Percentiles rank a stretch among this genome's conserved stretches.
Evolutionary conservation across 37 sponge, comb jelly and placozoan genomes (phyloP).

Genomic region (Petrosia ficiformis): DNA sequence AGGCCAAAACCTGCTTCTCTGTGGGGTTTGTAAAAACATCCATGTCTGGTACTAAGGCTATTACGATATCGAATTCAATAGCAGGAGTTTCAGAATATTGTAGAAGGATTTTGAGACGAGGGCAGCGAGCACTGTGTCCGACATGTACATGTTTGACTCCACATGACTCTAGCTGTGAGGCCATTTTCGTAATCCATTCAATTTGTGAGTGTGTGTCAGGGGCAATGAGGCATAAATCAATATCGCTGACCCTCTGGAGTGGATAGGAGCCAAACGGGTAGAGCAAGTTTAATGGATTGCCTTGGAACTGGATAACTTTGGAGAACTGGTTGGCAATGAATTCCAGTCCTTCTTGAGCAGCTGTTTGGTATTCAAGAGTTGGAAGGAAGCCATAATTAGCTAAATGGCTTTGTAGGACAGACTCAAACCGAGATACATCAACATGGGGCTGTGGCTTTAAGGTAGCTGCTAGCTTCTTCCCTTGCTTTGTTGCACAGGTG

Average conservation of each 20-base stretch:
- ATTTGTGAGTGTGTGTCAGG: constrained; percentile 38
- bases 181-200: constrained; percentile 59
- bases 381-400: constrained; percentile 38
- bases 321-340: constrained; percentile 64
- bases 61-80: constrained; percentile 74
- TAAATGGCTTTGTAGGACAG: constrained; percentile 33
- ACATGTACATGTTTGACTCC: constrained; percentile 61
- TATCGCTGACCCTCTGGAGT: constrained; percentile 64
- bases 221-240: constrained; percentile 75
- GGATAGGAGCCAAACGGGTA: constrained; percentile 74
- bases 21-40: constrained; percentile 13
- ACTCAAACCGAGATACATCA: neutral
- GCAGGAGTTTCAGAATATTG: constrained; percentile 28
- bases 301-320: constrained; percentile 33
- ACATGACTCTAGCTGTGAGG: constrained; percentile 26
- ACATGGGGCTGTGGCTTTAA: neutral
- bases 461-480: constrained; percentile 15
- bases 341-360: constrained; percentile 50
- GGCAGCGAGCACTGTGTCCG: constrained; percentile 75
- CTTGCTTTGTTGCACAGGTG: neutral
- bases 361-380: constrained; percentile 21
- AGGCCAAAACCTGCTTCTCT: constrained; percentile 1
- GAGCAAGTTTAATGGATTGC: constrained; percentile 45
- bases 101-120: constrained; percentile 63
- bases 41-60: constrained; percentile 27